Conservation (phyloP, 1,140 invertebrate genomes). For the Tetragonula clypearis region DNA sequence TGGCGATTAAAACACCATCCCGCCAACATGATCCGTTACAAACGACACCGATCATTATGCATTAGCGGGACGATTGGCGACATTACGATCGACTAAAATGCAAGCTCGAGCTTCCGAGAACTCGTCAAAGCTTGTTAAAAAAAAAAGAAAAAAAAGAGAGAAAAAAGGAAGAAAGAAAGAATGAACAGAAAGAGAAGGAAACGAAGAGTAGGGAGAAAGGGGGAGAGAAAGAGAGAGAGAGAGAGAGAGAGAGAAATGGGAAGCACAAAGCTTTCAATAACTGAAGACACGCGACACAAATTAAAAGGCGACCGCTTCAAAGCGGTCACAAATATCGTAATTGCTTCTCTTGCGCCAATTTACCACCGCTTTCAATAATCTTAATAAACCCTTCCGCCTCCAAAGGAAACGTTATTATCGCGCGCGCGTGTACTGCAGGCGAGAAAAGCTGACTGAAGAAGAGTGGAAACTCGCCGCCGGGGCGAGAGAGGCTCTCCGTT, state of each 20-base stretch:
- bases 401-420: slow-evolving; percentile 39
- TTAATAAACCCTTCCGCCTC: slow-evolving; percentile 36
- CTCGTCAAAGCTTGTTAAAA: neutral
- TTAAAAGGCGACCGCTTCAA: neutral
- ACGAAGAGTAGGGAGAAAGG: too few species aligned
- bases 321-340: slow-evolving; percentile 32
- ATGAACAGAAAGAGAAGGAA: neutral
- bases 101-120: neutral
- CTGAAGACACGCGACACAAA: neutral
- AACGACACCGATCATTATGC: neutral
- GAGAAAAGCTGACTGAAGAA: slow-evolving; percentile 34
- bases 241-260: neutral
- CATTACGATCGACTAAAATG: neutral
- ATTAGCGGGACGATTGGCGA: neutral
- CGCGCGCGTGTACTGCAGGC: neutral
- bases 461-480: neutral
- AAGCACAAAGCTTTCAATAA: slow-evolving; percentile 4
- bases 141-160: neutral
- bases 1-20: neutral
- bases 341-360: slow-evolving; percentile 28
- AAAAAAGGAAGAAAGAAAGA: too few species aligned
- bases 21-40: neutral
- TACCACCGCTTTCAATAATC: slow-evolving; percentile 33
- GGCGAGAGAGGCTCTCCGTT: neutral
- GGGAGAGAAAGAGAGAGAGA: too few species aligned